Conservation (phyloP, 2,888 invertebrate genomes). For the Cosmia pyralina region DNA sequence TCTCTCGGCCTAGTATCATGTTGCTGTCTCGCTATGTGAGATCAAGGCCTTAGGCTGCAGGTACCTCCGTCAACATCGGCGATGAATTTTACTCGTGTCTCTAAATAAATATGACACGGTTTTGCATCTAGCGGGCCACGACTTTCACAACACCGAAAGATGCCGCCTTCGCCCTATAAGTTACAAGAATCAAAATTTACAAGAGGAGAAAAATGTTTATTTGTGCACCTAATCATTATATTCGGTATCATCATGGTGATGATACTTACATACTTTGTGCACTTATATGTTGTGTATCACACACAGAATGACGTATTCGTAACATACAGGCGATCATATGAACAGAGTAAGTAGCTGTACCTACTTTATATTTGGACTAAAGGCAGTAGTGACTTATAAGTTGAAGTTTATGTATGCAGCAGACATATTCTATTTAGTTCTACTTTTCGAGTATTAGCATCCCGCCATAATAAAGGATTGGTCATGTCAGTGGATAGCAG, state of each 20-base stretch:
- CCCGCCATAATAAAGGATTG: too few relatives aligned
- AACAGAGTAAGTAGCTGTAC: constrained; percentile 52
- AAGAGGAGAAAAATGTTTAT: constrained; percentile 83
- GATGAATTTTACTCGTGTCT: background rate
- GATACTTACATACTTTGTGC: constrained; percentile 72
- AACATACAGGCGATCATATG: constrained; percentile 57
- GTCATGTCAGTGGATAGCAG: too few relatives aligned
- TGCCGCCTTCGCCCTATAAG: constrained; percentile 31
- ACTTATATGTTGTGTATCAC: constrained; percentile 74
- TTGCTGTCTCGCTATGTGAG: too few relatives aligned
- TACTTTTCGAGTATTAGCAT: too few relatives aligned
- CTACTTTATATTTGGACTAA: background rate
- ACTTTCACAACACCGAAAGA: constrained; percentile 15
- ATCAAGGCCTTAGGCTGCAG: too few relatives aligned
- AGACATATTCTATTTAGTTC: background rate
- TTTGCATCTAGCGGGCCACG: constrained; percentile 47
- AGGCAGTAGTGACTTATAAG: background rate
- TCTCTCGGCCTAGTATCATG: too few relatives aligned
- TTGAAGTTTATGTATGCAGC: background rate
- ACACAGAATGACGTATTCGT: constrained; percentile 63
- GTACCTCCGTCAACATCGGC: too few relatives aligned
- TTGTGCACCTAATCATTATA: constrained; percentile 74
- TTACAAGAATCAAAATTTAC: constrained; percentile 72
- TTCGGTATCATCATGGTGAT: constrained; percentile 71
- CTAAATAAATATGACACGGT: background rate